Conservation (phyloP, 2,797 vertebrate genomes). For the Telmatherina bonti region DNA sequence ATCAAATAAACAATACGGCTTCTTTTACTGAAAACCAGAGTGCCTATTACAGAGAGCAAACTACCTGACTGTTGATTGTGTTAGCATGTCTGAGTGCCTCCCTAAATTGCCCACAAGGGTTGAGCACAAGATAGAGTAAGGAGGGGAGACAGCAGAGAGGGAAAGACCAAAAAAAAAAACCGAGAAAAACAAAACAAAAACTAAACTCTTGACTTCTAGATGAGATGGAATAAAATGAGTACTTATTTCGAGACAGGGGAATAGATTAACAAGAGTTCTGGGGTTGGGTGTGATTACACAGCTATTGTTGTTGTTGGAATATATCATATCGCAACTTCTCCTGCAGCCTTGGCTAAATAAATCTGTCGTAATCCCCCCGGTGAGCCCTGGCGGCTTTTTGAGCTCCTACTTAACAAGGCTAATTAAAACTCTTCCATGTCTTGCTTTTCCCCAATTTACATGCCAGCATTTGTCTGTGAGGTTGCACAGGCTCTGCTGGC, state of each 20-base stretch:
- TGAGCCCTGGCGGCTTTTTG: conserved; percentile 71
- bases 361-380: conserved; percentile 82
- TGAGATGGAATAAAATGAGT: conserved; percentile 73
- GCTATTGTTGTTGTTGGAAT: conserved; percentile 81
- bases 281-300: conserved; percentile 78
- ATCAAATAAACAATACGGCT: conserved; percentile 79
- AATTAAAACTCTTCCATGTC: conserved; percentile 85
- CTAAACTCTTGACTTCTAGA: conserved; percentile 78
- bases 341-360: conserved; percentile 82
- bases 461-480: conserved; percentile 66
- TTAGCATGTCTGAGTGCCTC: conserved; percentile 79
- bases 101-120: conserved; percentile 81
- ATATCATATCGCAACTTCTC: conserved; percentile 82
- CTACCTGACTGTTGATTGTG: conserved; percentile 81
- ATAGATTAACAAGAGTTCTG: conserved; percentile 75
- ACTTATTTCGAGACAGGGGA: conserved; percentile 68
- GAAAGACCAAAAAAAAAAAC: conserved; percentile 19
- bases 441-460: conserved; percentile 75
- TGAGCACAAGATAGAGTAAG: conserved; percentile 61
- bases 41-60: conserved; percentile 78
- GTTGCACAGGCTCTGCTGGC: conserved; percentile 50
- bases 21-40: conserved; percentile 75
- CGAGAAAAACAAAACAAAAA: conserved; percentile 34
- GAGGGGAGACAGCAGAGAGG: conserved; percentile 19
- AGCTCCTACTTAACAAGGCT: conserved; percentile 80